Base-by-base conservation (phyloP, 1,140 invertebrate species). In the Teleogryllus occipitalis region DNA sequence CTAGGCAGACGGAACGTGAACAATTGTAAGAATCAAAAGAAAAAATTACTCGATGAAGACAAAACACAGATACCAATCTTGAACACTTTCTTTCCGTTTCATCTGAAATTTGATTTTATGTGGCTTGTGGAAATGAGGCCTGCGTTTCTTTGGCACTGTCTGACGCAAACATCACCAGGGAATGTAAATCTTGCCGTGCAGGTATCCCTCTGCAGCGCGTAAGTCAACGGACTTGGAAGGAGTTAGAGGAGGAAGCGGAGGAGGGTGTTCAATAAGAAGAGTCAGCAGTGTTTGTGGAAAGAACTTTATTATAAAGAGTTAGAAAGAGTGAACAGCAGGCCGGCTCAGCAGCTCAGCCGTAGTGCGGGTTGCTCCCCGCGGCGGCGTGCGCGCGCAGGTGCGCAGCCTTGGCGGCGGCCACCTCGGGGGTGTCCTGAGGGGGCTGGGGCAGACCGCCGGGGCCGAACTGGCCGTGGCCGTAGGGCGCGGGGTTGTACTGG, bases 401-500 rank as follows among this genome's bases (percentile, higher is more conserved):
- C 14, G 81, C 82, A 75, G 81, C 81, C 76, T 83, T 85, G 75
- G 85, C 85, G 47, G 82, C 82, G 27, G 80, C 75, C 14, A 85
- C 84, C 75, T 84, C 84, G 12, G 83, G 83, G 46, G 83, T 84
- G 74, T 82, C 81, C 0, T 83, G 82, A 0, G 85, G 82, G 76
- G 82, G 79, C 81, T 76, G 7, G 83, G 81, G 7, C 79, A 81
- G 21, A 84, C 82, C 8, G 77, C 47, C 0, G 79, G 81, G 80
- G 22, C 77, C 80, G 49, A 49, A 79, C 18, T 81, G 81, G 21
- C 81, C 84, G 1, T 84, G 83, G 8, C 80, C 82, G 14, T 86
- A 84, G 81, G 88, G 88, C 74, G 83, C 80, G 47, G 82, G 77
- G 49, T 83, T 84, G 81, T 74, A 22, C 7, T 83, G 76, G 8